phyloP scores from a whole-genome alignment of 2,888 invertebrate genomes.

The Mechanitis mazaeus region DNA sequence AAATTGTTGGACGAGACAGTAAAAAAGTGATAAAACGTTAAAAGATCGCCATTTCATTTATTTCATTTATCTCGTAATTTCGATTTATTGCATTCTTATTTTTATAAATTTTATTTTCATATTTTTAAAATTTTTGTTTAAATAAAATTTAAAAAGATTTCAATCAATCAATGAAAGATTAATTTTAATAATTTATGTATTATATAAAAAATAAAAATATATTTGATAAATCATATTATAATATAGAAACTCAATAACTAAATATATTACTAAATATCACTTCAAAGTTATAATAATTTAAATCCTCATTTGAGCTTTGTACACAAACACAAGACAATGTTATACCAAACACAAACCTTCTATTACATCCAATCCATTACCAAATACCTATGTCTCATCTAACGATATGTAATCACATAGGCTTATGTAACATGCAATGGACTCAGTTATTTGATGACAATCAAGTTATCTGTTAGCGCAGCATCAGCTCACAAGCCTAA shows the following conservation, averaged over 20 bases:
- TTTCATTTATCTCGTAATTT: not conserved
- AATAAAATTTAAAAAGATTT: too few relatives aligned
- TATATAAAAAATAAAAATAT: too few relatives aligned
- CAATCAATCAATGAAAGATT: too few relatives aligned
- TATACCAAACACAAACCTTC: not conserved
- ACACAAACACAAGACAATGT: not conserved
- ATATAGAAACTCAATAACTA: too few relatives aligned
- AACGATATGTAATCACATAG: conserved; percentile 3
- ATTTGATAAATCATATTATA: too few relatives aligned
- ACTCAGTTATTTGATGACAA: conserved; percentile 17
- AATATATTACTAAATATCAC: too few relatives aligned
- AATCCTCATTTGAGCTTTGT: not conserved
- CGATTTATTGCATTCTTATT: conserved; percentile 1
- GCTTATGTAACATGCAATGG: conserved; percentile 8
- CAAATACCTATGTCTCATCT: not conserved
- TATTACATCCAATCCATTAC: not conserved
- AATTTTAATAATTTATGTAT: too few relatives aligned
- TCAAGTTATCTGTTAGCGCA: conserved; percentile 24
- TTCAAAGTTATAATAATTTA: too few relatives aligned
- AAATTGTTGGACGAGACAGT: not conserved
- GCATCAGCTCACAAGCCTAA: conserved; percentile 25
- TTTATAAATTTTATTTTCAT: not conserved
- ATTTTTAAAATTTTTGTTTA: too few relatives aligned
- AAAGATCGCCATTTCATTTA: not conserved
- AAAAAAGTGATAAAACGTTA: conserved; percentile 1